phyloP scores from a whole-genome alignment of 30 jellyfish, hydroid and myxozoan species.

The Nemopilema nomurai region DNA sequence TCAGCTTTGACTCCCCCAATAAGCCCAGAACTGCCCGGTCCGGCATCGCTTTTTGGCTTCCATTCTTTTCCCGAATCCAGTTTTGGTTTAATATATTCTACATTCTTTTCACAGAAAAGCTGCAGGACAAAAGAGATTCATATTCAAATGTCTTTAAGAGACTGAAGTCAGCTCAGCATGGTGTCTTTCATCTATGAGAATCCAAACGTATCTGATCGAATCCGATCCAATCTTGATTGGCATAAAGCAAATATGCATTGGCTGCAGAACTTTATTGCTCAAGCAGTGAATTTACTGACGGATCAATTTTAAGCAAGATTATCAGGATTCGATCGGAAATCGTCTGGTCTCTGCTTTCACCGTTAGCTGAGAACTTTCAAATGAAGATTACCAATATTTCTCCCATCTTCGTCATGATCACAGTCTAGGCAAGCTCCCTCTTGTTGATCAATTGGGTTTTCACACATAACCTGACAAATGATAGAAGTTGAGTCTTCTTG shows the following conservation, averaged over 20 bases:
- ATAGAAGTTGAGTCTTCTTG: not conserved
- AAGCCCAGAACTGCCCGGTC: not conserved
- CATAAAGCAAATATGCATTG: too few relatives aligned
- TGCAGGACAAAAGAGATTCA: slow-evolving; percentile 13
- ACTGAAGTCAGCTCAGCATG: slow-evolving; percentile 11
- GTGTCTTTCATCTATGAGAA: slow-evolving; percentile 3
- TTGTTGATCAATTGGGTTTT: slow-evolving; percentile 26
- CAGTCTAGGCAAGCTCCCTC: slow-evolving; percentile 66
- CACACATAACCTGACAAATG: slow-evolving; percentile 46
- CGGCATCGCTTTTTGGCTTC: slow-evolving; percentile 31
- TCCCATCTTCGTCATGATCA: slow-evolving; percentile 38
- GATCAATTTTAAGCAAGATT: not conserved
- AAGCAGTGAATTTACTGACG: too few relatives aligned
- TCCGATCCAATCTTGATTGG: not conserved
- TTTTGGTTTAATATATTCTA: slow-evolving; percentile 40
- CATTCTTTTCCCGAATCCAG: slow-evolving; percentile 61
- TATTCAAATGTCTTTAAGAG: not conserved
- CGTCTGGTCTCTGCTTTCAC: not conserved
- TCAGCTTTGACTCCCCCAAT: not conserved
- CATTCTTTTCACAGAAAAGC: slow-evolving; percentile 61
- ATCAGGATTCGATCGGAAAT: not conserved
- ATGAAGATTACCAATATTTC: slow-evolving; percentile 15
- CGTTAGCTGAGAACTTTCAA: not conserved
- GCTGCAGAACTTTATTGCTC: too few relatives aligned
- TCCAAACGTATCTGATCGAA: not conserved